Evolutionary conservation across 2,797 vertebrate species (phyloP).

Genomic region (Pseudochaenichthys georgianus): DNA sequence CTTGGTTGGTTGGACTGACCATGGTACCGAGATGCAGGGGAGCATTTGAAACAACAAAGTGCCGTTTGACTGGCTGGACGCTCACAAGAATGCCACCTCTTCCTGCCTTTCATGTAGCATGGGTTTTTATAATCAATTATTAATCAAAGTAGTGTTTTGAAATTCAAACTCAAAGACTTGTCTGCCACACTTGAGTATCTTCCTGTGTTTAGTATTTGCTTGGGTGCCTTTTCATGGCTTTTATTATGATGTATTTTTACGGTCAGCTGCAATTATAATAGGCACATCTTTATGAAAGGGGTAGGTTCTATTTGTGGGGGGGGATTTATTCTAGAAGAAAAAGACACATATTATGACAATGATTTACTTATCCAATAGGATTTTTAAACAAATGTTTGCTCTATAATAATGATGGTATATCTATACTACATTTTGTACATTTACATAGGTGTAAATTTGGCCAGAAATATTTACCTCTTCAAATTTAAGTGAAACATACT

Average conservation of each 20-base stretch:
- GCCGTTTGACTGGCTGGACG: slow-evolving; percentile 92
- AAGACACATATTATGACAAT: slow-evolving; percentile 49
- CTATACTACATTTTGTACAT: neutral
- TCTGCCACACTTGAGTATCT: slow-evolving; percentile 85
- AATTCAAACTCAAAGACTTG: slow-evolving; percentile 93
- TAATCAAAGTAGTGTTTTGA: slow-evolving; percentile 98
- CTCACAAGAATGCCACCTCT: slow-evolving; percentile 91
- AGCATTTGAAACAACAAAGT: slow-evolving; percentile 98
- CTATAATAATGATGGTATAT: slow-evolving; percentile 19
- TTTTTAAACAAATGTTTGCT: slow-evolving; percentile 15
- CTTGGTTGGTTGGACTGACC: slow-evolving; percentile 67
- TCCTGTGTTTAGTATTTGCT: slow-evolving; percentile 74
- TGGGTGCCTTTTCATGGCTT: slow-evolving; percentile 67
- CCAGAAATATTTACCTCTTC: neutral
- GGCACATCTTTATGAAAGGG: slow-evolving; percentile 46
- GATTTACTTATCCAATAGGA: slow-evolving; percentile 30
- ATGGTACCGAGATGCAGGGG: slow-evolving; percentile 86
- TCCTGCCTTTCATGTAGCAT: slow-evolving; percentile 98
- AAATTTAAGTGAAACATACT: neutral
- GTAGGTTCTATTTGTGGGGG: slow-evolving; percentile 8
- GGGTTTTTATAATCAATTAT: slow-evolving; percentile 99
- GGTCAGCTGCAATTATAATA: slow-evolving; percentile 49
- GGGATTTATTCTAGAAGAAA: slow-evolving; percentile 57
- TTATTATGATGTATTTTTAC: slow-evolving; percentile 64
- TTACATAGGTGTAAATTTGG: neutral